Evolutionary conservation across 2,888 invertebrate species (phyloP), one percentile per base, ranked within the genome.

Genomic region (Prostheceraeus crozeri): DNA sequence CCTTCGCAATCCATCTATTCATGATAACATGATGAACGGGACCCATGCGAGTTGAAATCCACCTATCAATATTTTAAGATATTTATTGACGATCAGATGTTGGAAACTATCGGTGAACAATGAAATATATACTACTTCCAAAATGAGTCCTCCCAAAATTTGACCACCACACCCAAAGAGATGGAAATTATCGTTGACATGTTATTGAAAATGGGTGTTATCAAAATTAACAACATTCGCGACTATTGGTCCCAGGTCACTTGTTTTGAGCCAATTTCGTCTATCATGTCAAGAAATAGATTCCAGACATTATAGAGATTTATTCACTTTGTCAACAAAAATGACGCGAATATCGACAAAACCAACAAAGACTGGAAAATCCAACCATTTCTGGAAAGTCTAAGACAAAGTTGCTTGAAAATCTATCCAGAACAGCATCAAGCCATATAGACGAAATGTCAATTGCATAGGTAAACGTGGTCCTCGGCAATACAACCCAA

Each of bases 171-270:
- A 33, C 48, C 19, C 19, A 48, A 48, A 48, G 23, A 48, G 28
- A 48, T 48, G 25, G 23, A 48, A 48, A 25, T 28, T 25, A 10
- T 48, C 48, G 27, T 48, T 48, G 48, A 28, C 48, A 25, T 48
- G 14, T 28, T 48, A 28, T 48, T 48, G 27, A 48, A 48, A 48
- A 48, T 48, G 48, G 83, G 69, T 16, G 36, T 62, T 30, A 28
- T 59, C 53, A 57, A 57, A 57, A 56, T 28, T 28, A 19, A 21
- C 28, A 53, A 28, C 33, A 33, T 33, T 31, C 23, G 30, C 19
- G 35, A 53, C 30, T 33, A 48, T 48, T 48, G 48, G 48, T n/a
- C 23, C 23, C 6, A 48, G n/a, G n/a, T n/a, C n/a, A n/a, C n/a
- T n/a, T n/a, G n/a, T n/a, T n/a, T n/a, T n/a, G 23, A 48, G 48